These are phyloP conservation scores for Habroteleia sp. DNA, from an alignment of 2,888 invertebrate genomes.

Conservation along the genomic window DNA sequence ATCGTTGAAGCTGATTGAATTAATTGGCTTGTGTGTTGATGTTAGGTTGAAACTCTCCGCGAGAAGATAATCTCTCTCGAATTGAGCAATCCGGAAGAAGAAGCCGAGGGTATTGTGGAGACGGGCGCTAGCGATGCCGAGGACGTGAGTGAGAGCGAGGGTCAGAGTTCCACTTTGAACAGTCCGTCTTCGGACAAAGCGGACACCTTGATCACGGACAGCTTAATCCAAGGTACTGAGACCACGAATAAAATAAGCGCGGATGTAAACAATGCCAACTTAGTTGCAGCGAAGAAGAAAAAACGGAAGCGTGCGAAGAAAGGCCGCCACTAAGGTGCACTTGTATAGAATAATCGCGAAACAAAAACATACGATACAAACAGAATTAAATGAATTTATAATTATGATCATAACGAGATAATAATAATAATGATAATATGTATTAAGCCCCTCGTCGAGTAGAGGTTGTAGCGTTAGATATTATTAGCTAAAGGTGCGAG, in stretches of 20 bases:
- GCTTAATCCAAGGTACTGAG: conserved; percentile 82
- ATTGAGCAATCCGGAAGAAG: conserved; percentile 86
- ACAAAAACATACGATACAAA: conserved; percentile 13
- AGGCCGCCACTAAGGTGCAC: conserved; percentile 80
- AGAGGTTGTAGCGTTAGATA: conserved; percentile 48
- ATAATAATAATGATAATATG: conserved; percentile 28
- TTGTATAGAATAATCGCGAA: conserved; percentile 25
- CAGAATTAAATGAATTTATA: background rate
- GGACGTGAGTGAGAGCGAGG: conserved; percentile 76
- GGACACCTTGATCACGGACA: conserved; percentile 82
- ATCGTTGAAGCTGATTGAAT: too few species aligned
- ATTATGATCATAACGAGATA: background rate
- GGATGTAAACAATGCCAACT: conserved; percentile 70
- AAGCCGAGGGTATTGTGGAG: conserved; percentile 79
- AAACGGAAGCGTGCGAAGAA: conserved; percentile 83
- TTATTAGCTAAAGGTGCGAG: conserved; percentile 46
- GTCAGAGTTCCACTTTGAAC: conserved; percentile 78
- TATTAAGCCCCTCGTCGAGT: conserved; percentile 56
- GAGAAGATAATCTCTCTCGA: conserved; percentile 95
- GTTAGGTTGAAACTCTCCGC: conserved; percentile 94
- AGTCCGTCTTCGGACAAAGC: conserved; percentile 82
- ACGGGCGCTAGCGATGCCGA: conserved; percentile 77
- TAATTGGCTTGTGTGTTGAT: background rate
- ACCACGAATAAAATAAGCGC: conserved; percentile 81
- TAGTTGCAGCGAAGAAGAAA: conserved; percentile 80